phyloP scores from a whole-genome alignment of 2,797 vertebrate species.

The Emys orbicularis region DNA sequence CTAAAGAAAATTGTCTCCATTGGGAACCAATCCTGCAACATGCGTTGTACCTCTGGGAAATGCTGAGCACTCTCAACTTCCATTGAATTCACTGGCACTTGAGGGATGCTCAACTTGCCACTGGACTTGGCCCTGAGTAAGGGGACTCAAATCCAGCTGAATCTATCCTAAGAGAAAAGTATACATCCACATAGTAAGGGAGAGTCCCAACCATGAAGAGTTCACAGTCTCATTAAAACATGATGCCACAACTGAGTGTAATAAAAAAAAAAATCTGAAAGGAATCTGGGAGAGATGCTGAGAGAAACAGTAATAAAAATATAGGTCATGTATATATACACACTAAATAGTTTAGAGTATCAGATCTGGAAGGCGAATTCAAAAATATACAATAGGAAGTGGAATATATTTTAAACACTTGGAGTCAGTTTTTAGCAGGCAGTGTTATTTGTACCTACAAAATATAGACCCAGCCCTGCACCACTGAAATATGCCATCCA shows the following conservation, averaged over 20 bases:
- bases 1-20: background rate
- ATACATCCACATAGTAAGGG: background rate
- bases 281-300: background rate
- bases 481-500: background rate
- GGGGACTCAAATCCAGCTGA: background rate
- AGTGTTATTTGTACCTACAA: background rate
- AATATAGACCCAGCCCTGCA: background rate
- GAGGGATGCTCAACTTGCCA: background rate
- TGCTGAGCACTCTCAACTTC: background rate
- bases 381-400: background rate
- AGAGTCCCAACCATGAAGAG: background rate
- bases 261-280: background rate
- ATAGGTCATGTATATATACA: background rate
- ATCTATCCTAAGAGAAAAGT: background rate
- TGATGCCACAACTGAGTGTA: rapidly evolving
- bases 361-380: background rate
- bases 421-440: background rate
- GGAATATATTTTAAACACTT: background rate
- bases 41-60: background rate
- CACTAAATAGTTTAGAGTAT: background rate
- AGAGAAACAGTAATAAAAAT: background rate
- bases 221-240: background rate
- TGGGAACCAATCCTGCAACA: background rate
- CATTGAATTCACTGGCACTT: background rate
- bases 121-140: background rate